Base-by-base conservation (phyloP, 2,888 invertebrate species). In the Erebia palarica region DNA sequence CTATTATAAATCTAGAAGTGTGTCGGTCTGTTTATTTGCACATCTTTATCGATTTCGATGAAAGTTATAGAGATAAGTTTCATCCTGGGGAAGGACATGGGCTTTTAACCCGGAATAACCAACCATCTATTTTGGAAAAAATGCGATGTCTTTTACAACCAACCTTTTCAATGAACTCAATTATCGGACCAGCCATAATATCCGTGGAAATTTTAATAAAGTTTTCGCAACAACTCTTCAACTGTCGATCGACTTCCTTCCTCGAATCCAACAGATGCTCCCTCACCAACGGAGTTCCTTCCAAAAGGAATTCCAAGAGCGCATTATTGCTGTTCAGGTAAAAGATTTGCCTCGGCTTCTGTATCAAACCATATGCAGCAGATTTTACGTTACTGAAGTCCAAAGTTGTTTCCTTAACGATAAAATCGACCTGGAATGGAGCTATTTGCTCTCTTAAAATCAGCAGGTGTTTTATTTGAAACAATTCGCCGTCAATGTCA, bases 391-490 rank as follows among this genome's bases (percentile, higher is more conserved):
- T 97, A 77, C 97, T 97, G 80, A 99, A 99, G 89, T 99, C 99
- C 75, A 99, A 88, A 18, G 96, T 96, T 8, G 98, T 98, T 87
- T 99, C 99, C 82, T 97, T 98, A 0, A 98, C 95, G 0, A 98
- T 96, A 79, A 98, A 98, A 83, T 98, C 99, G 0, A 98, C 98
- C 87, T 99, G 98, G 84, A 99, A 99, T 0, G 99, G 99, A 0
- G 99, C 98, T 44, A 99, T 99, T 88, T 99, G 99, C 85, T 99
- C 99, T 27, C 99, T 92, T 1, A 99, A 93, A 72, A 99, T 99
- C 3, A 99, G 93, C 72, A 99, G 92, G 90, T 99, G 99, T 86
- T 99, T 99, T 59, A 99, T 98, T 90, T 99, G 96, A 88, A 99
- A 99, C n/a, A 99, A 93, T 83, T 97, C 96, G 0, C 98, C 99